Base-by-base conservation (phyloP, 2,888 invertebrate genomes). In the Xanthorhoe designata region DNA sequence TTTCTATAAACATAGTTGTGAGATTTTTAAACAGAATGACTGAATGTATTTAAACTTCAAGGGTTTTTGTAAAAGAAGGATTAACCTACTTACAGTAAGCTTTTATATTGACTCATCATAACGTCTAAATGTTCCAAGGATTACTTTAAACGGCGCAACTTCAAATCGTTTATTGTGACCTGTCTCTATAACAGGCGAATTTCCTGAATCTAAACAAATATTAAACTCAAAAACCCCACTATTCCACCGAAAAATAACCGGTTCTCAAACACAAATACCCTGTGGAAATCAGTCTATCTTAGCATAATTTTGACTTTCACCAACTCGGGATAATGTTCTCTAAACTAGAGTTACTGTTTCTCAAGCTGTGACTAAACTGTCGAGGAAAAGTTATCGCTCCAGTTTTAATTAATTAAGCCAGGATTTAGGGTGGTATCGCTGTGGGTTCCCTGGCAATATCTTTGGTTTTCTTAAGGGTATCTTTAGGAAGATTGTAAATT, bases 351-450 rank as follows among this genome's bases (percentile, higher is more conserved):
- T 60, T 51, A 57, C 61, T 66, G 29, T 54, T 17, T 17, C 15
- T 15, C 17, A 47, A 57, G 52, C 52, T 61, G 52, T 57, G 65
- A 10, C 59, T n/a, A 55, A 66, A 62, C 35, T 52, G 59, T 55
- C 42, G 54, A 15, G 51, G 51, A 51, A 62, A 66, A 63, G 62
- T 55, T 67, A 67, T 55, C 35, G 50, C 62, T 42, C 19, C 59
- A 55, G 58, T 63, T 63, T 67, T 61, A 55, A 60, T 62, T 62
- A 63, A 67, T 67, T 63, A 59, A 63, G 52, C 42, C 42, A 29
- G 19, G 53, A 52, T 58, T 61, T 62, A 52, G 52, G 66, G 45
- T 61, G 32, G 57, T 49, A 54, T 66, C 49, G 15, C 47, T 54
- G 47, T 47, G 60, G 47, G 18, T 17, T 52, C 50, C 56, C 60